Evolutionary conservation across 2,888 invertebrate species (phyloP).

Genomic region (Apoda limacodes): DNA sequence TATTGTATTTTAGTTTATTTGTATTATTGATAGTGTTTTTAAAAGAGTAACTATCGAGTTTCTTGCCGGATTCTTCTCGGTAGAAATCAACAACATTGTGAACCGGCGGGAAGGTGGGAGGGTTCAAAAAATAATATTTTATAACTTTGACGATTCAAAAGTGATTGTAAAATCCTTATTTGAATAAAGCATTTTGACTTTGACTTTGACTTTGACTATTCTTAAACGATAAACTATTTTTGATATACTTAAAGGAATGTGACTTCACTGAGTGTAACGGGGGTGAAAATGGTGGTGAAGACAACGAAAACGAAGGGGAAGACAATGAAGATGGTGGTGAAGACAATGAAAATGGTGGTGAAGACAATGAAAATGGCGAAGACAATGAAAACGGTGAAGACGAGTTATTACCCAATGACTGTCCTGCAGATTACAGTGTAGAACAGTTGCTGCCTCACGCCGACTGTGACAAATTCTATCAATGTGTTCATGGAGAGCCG

Average conservation of each 20-base stretch:
- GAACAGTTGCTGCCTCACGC: constrained; percentile 28
- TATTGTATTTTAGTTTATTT: too few species aligned
- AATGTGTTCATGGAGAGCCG: constrained; percentile 25
- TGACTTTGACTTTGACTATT: too few species aligned
- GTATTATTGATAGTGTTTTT: too few species aligned
- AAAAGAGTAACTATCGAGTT: too few species aligned
- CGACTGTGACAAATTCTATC: constrained; percentile 29
- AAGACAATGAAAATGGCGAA: constrained; percentile 4
- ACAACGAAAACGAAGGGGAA: constrained; percentile 7
- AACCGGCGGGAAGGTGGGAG: too few species aligned
- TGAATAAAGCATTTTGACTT: too few species aligned
- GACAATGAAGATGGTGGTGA: constrained; percentile 11
- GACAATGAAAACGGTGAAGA: constrained; percentile 4
- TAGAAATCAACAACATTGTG: too few species aligned
- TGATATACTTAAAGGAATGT: constrained; percentile 2
- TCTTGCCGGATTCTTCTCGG: too few species aligned
- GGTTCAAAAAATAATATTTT: too few species aligned
- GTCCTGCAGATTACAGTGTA: constrained; percentile 24
- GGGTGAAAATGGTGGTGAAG: constrained; percentile 1
- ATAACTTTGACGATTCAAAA: too few species aligned
- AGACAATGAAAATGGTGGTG: constrained; percentile 9
- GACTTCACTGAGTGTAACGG: constrained; percentile 4
- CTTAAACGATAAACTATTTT: too few species aligned
- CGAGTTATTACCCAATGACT: constrained; percentile 22
- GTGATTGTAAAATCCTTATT: too few species aligned